A percentile compares a stretch with the other conserved stretches of the same genome.
These are phyloP conservation scores for Malaclemys terrapin DNA, from an alignment of 2,113 vertebrate genomes.

Conservation along the genomic window DNA sequence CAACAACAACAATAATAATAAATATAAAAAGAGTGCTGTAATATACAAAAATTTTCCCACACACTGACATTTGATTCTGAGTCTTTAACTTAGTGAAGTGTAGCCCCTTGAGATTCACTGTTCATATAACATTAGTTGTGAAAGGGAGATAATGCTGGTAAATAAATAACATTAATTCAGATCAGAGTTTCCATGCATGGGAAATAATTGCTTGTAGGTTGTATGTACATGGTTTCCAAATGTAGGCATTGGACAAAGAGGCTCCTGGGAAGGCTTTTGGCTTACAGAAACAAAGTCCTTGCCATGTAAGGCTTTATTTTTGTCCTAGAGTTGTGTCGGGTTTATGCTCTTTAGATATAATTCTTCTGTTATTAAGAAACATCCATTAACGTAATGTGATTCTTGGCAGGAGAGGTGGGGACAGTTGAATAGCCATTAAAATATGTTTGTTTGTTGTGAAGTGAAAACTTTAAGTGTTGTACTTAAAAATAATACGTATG, in stretches of 20 bases:
- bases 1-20: no score
- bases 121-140: neutral
- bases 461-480: neutral
- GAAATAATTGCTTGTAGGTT: neutral
- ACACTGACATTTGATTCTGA: neutral
- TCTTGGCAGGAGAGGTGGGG: neutral
- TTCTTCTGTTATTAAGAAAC: neutral
- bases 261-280: neutral
- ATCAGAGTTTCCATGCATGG: neutral
- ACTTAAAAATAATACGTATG: neutral
- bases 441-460: neutral
- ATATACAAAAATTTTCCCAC: neutral
- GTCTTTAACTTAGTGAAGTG: neutral
- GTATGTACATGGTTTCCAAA: neutral
- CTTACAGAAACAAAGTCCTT: neutral
- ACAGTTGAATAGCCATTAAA: neutral
- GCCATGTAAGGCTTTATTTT: neutral
- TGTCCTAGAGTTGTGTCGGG: neutral
- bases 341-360: rapidly evolving
- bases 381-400: neutral
- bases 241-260: neutral
- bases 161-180: neutral
- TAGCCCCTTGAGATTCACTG: neutral
- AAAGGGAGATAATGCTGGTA: neutral
- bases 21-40: neutral